Conservation (phyloP, 2,797 vertebrate species). For the Thalassophryne amazonica region DNA sequence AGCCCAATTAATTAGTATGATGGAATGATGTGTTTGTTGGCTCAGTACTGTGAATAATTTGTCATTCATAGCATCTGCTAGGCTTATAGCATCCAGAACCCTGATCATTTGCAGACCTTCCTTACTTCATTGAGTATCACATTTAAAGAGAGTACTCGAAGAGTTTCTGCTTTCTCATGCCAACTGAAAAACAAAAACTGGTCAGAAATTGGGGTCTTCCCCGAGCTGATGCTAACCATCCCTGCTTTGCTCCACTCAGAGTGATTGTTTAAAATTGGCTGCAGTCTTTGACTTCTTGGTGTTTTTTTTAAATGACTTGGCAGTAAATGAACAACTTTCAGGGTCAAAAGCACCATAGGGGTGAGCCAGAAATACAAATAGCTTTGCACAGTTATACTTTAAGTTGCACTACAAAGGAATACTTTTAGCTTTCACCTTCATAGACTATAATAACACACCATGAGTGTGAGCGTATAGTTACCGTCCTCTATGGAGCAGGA, state of each 20-base stretch:
- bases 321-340: constrained; percentile 25
- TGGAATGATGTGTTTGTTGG: constrained; percentile 45
- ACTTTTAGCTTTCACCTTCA: constrained; percentile 3
- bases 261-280: constrained; percentile 20
- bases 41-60: constrained; percentile 15
- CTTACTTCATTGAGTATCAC: constrained; percentile 27
- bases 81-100: constrained; percentile 23
- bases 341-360: constrained; percentile 16
- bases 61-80: constrained; percentile 36
- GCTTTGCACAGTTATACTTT: constrained; percentile 20
- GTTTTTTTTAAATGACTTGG: constrained; percentile 49
- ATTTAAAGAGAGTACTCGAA: constrained; percentile 38
- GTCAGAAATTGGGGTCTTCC: constrained; percentile 14
- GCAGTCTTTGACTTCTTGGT: constrained; percentile 23
- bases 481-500: not conserved
- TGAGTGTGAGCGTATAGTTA: not conserved
- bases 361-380: constrained; percentile 38
- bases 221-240: constrained; percentile 25
- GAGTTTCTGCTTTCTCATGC: constrained; percentile 12
- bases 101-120: constrained; percentile 38
- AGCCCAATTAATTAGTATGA: constrained; percentile 18
- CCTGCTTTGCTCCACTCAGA: constrained; percentile 11
- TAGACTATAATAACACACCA: not conserved
- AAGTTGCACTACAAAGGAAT: constrained; percentile 1
- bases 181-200: constrained; percentile 29